Evolutionary conservation across 2,888 invertebrate genomes (phyloP), one percentile per base, ranked within the genome.

Genomic region (Imbricaverruca yamaguchii): DNA sequence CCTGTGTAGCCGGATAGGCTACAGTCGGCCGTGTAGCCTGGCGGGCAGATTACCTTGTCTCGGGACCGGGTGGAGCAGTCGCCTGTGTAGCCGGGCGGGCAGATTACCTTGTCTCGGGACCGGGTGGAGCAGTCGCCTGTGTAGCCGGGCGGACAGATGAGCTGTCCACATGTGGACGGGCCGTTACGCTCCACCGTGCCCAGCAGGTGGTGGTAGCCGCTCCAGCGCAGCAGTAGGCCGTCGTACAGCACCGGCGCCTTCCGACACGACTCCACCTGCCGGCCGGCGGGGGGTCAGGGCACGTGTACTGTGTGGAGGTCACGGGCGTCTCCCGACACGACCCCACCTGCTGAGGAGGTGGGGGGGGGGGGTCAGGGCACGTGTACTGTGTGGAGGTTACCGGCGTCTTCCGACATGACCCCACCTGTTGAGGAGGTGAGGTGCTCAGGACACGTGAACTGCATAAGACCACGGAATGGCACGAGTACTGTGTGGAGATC

Each of bases 141-240:
- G 86, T 94, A 96, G 78, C 96, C 96, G 80, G 94, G 92, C 8
- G 94, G 93, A 86, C 97, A 97, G 81, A 93, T 92, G 85, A 94
- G 90, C 86, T 95, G 94, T 11, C 97, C 97, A 85, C 97, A 97
- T 84, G 94, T 92, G 0, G 96, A 96, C 21, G 96, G 96, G 9
- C 95, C 95, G 59, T 94, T 92, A 86, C 96, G 90, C 88, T 96
- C 96, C 23, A 96, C 96, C 59, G 96, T 96, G 81, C 96, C 96
- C 55, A 91, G 88, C 4, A 93, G 92, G 84, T 94, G 92, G 87
- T 97, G 96, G 86, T 96, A 98, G 53, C 96, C 97, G 61, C 95
- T 93, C 96, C 97, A 98, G 55, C 96, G 95, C 0, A 97, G 89
- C 7, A 95, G 91, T 11, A 98, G 89, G 7, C 93, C 94, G 85